Conservation (phyloP, 2,113 vertebrate genomes). For the Phoxinus phoxinus region DNA sequence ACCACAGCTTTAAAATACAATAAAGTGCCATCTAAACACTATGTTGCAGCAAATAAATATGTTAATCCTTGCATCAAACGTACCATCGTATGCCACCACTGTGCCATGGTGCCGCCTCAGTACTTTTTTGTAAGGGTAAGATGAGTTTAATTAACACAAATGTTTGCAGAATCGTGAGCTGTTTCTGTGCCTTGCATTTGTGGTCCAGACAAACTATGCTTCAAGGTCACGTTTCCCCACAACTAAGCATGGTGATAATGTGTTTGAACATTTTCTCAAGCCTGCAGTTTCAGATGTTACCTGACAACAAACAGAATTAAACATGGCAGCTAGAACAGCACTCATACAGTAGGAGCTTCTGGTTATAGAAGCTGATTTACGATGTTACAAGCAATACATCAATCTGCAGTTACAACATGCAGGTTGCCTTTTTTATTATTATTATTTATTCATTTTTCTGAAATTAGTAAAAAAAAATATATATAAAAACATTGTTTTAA, state of each 20-base stretch:
- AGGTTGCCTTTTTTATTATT: neutral
- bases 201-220: conserved; percentile 35
- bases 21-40: neutral
- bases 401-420: neutral
- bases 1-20: neutral
- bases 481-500: neutral
- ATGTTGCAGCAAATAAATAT: neutral
- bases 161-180: neutral
- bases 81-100: neutral
- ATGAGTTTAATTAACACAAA: neutral
- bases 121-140: neutral
- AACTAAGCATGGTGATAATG: neutral
- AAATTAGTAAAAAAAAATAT: neutral
- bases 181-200: conserved; percentile 7
- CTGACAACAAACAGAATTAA: neutral
- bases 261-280: conserved; percentile 31
- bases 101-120: neutral
- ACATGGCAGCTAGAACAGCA: neutral
- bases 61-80: neutral
- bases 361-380: neutral
- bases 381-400: neutral
- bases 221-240: conserved; percentile 1
- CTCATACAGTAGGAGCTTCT: neutral
- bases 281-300: neutral
- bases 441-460: no score